phyloP scores from a whole-genome alignment of 1,140 invertebrate genomes.

The Batillaria attramentaria region DNA sequence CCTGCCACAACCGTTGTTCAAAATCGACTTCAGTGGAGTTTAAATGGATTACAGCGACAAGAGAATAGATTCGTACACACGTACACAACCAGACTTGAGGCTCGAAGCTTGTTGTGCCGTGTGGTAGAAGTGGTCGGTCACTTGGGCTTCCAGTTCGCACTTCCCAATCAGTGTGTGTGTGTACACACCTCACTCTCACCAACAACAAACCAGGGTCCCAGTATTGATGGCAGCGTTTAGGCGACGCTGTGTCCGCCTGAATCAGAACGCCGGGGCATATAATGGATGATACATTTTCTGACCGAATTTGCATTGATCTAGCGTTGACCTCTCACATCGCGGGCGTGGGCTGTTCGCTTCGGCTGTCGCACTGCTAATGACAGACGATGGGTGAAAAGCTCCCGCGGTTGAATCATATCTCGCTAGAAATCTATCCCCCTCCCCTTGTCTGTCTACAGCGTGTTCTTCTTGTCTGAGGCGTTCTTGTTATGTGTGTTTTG shows the following conservation, averaged over 20 bases:
- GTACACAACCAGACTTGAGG: too few species aligned
- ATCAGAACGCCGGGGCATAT: too few species aligned
- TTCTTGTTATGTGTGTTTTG: too few species aligned
- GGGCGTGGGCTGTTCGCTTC: neutral
- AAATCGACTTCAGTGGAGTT: too few species aligned
- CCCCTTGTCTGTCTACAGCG: too few species aligned
- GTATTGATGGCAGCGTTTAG: too few species aligned
- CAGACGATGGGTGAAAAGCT: constrained; percentile 20
- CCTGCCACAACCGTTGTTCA: too few species aligned
- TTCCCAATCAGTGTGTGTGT: constrained; percentile 13
- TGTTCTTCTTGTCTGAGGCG: constrained; percentile 8
- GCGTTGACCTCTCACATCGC: neutral
- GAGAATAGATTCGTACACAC: too few species aligned
- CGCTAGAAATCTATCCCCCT: constrained; percentile 9
- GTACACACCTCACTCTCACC: neutral
- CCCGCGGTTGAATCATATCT: constrained; percentile 14
- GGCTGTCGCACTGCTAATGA: constrained; percentile 14
- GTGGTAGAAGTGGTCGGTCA: neutral
- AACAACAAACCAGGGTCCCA: neutral
- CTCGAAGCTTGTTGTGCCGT: too few species aligned
- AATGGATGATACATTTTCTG: neutral
- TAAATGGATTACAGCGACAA: too few species aligned
- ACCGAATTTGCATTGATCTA: neutral
- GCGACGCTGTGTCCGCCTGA: too few species aligned
- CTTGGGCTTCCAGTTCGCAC: too few species aligned